Base-by-base conservation (phyloP, 1,140 invertebrate species). In the Littorina saxatilis region DNA sequence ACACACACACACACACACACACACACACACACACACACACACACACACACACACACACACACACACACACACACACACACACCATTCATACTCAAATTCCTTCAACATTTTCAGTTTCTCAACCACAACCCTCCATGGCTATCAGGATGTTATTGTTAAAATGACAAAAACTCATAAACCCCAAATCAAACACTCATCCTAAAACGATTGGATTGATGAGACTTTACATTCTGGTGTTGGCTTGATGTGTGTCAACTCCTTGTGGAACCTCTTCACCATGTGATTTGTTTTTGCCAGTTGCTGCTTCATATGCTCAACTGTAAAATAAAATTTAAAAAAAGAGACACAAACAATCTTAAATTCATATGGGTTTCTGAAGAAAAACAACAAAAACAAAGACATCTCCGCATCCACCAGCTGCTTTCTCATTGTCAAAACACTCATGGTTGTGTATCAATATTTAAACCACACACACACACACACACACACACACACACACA, bases 191-290 rank as follows among this genome's bases (percentile, higher is more conserved):
- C 23, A 58, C 2, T 20, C 5, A 47, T 27, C 20, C 27, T 20
- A 37, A 32, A 27, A 9, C 20, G 23, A 39, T 70, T 20, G 0
- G 15, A 15, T 37, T 7, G 74, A 32, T n/a, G 40, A 17, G 47
- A 9, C 82, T 88, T 86, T 87, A 91, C 91, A 92, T 84, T 92
- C 89, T 83, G 91, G 90, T 29, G 89, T 90, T 20, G 91, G 89
- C 80, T 88, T 86, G n/a, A 92, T 84, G 85, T 91, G 87, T 76
- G 85, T 87, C 35, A 92, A 80, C 73, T 92, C 91, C 75, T 84
- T 86, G 32, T 89, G 90, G 82, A 92, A 92, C 75, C 88, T 81
- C 78, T 88, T 87, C 32, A 92, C 89, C 89, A 91, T 89, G 72
- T 88, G 87, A 72, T 86, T 88, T 9, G 91, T 90, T 83, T 90